Evolutionary conservation across 2,888 invertebrate genomes (phyloP).

Genomic region (Ectropis crepuscularia): DNA sequence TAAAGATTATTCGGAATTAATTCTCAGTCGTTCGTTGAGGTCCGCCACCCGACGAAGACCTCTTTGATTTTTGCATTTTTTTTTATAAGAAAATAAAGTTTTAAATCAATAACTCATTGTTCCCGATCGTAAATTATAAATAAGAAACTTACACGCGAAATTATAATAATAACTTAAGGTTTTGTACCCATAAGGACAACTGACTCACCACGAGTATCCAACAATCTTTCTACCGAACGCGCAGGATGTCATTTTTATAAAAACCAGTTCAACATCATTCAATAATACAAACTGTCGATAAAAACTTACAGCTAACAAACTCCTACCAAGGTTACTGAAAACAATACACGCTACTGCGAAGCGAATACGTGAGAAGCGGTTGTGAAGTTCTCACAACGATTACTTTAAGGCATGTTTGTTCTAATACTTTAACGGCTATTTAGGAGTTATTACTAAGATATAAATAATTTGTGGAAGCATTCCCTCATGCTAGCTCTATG

Average conservation of each 20-base stretch:
- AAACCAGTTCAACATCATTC: slow-evolving; percentile 74
- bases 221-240: slow-evolving; percentile 71
- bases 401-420: slow-evolving; percentile 70
- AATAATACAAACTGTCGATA: slow-evolving; percentile 79
- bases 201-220: slow-evolving; percentile 66
- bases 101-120: slow-evolving; percentile 77
- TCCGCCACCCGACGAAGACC: slow-evolving; percentile 72
- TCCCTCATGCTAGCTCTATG: slow-evolving; percentile 59
- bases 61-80: slow-evolving; percentile 65
- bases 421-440: slow-evolving; percentile 73
- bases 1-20: slow-evolving; percentile 72
- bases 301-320: slow-evolving; percentile 80
- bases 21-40: slow-evolving; percentile 84
- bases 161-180: slow-evolving; percentile 72
- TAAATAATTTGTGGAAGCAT: slow-evolving; percentile 77
- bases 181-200: slow-evolving; percentile 82
- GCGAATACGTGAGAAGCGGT: slow-evolving; percentile 63
- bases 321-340: slow-evolving; percentile 63
- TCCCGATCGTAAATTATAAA: slow-evolving; percentile 81
- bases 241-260: slow-evolving; percentile 79
- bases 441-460: slow-evolving; percentile 61
- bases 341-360: slow-evolving; percentile 63
- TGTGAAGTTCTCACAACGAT: slow-evolving; percentile 57
- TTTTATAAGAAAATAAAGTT: slow-evolving; percentile 77
- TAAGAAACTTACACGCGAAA: slow-evolving; percentile 66